Evolutionary conservation across 2,888 invertebrate species (phyloP).

Genomic region (Punctoribates punctum): DNA sequence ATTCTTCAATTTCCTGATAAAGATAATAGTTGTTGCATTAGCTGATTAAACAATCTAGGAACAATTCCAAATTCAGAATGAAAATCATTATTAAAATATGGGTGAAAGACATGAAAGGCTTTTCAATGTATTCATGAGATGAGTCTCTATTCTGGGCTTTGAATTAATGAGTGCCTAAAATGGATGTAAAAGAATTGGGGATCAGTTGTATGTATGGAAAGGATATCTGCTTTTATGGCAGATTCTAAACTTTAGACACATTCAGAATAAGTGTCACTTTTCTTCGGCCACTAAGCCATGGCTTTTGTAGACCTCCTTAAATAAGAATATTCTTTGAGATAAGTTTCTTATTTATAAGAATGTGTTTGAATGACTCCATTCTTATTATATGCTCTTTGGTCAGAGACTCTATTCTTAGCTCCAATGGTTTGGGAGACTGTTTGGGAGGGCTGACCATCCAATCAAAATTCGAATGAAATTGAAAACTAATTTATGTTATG

Average conservation of each 20-base stretch:
- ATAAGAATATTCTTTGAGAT: not conserved
- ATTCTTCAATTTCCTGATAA: no score
- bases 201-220: not conserved
- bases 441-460: no score
- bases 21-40: no score
- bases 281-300: not conserved
- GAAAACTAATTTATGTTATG: conserved; percentile 3
- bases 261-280: conserved; percentile 6
- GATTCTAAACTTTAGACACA: conserved; percentile 1
- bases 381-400: no score
- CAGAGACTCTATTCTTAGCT: no score
- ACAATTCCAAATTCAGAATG: not conserved
- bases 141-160: not conserved
- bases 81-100: not conserved
- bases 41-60: no score
- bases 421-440: not conserved
- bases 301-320: not conserved
- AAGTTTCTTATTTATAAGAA: no score
- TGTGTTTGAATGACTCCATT: no score
- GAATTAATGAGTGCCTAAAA: conserved; percentile 1
- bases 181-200: not conserved
- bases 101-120: not conserved
- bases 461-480: not conserved
- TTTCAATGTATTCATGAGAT: conserved; percentile 3
- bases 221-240: not conserved